Evolutionary conservation across 2,888 invertebrate genomes (phyloP).

Genomic region (Bellardia bayeri): DNA sequence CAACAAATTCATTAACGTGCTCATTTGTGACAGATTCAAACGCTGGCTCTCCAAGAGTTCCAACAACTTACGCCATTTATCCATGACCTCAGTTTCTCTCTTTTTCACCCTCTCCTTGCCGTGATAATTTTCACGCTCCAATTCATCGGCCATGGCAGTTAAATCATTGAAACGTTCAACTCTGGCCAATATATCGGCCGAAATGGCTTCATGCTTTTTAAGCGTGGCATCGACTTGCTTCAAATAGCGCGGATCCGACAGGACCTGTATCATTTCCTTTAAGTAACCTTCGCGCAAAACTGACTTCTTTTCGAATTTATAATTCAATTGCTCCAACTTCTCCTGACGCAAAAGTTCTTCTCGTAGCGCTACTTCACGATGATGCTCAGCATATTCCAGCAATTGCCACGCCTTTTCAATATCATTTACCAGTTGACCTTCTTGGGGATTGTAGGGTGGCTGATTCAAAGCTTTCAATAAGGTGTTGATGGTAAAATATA

Average conservation of each 20-base stretch:
- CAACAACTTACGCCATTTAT: conserved; percentile 94
- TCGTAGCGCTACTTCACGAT: conserved; percentile 95
- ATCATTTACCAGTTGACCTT: conserved; percentile 96
- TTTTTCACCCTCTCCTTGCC: conserved; percentile 91
- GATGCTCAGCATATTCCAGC: conserved; percentile 97
- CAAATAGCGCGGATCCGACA: conserved; percentile 95
- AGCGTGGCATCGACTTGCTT: conserved; percentile 98
- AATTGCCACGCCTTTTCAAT: conserved; percentile 97
- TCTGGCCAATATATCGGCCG: conserved; percentile 96
- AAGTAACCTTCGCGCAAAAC: conserved; percentile 97
- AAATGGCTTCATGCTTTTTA: conserved; percentile 99
- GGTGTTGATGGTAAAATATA: conserved; percentile 98
- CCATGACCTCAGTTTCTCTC: conserved; percentile 88
- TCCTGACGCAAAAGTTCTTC: conserved; percentile 96
- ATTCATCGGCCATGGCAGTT: conserved; percentile 95
- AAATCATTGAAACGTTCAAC: conserved; percentile 97
- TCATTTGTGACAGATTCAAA: conserved; percentile 90
- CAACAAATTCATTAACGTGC: conserved; percentile 93
- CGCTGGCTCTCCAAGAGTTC: conserved; percentile 93
- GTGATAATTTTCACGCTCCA: conserved; percentile 96
- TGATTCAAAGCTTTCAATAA: conserved; percentile 97
- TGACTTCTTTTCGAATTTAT: conserved; percentile 98
- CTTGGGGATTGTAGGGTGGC: conserved; percentile 92
- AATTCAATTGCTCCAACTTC: conserved; percentile 96
- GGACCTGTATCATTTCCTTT: conserved; percentile 98